Evolutionary conservation across 2,113 vertebrate genomes (phyloP).

Genomic region (Bambusicola thoracicus): DNA sequence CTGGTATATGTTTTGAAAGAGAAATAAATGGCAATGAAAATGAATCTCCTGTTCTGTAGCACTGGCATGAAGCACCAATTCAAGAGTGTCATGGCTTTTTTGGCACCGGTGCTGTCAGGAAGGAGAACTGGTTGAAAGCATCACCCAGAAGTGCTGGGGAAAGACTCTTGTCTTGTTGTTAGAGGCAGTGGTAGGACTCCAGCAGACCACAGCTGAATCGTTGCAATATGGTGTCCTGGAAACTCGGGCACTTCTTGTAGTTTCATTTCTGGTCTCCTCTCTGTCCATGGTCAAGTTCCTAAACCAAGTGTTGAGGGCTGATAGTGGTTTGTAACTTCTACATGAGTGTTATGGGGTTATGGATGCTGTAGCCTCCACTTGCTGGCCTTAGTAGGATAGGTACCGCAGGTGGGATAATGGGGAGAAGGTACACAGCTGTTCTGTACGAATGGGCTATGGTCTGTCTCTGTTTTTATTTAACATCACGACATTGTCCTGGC

Average conservation of each 20-base stretch:
- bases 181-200: not conserved
- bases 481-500: not conserved
- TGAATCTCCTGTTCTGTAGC: not conserved
- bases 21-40: not conserved
- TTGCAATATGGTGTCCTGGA: not conserved
- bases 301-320: not conserved
- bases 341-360: not conserved
- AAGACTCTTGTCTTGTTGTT: not conserved
- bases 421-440: not conserved
- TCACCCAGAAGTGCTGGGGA: not conserved
- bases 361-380: not conserved
- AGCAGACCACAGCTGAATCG: not conserved
- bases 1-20: not conserved
- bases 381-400: not conserved
- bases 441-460: not conserved
- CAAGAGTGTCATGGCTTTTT: not conserved
- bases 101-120: not conserved
- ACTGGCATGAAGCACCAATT: not conserved
- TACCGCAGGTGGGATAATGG: not conserved
- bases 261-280: not conserved
- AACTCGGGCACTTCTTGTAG: not conserved
- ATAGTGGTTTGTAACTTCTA: not conserved
- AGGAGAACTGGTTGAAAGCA: not conserved
- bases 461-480: not conserved
- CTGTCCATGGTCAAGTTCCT: not conserved